Base-by-base conservation (phyloP, 2,113 vertebrate genomes). In the Barnardius zonarius region DNA sequence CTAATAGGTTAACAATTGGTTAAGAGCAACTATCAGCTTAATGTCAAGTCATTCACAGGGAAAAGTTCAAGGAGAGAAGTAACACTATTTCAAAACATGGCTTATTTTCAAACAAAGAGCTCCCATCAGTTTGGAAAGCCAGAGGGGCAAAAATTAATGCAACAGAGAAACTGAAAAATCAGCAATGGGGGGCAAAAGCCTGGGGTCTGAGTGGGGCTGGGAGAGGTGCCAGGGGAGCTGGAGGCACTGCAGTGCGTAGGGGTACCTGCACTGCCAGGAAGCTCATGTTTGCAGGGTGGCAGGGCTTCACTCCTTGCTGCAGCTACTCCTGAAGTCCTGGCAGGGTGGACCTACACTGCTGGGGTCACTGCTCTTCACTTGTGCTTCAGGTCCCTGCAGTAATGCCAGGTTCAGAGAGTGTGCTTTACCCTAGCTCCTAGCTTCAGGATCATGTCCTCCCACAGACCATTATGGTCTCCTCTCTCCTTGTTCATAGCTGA, bases 1-100 rank as follows among this genome's bases (percentile, higher is more conserved):
- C 95, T 97, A 97, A 97, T 96, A 96, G 96, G 96, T 97, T 98
- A 97, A 96, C 95, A 97, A 88, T 97, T 97, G 97, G 94, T 98
- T 97, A 97, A 96, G 69, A 97, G 93, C 93, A 92, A 94, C 90
- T 97, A 94, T 90, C 93, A 96, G 91, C 93, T 86, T 96, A 93
- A 94, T 95, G 92, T 92, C 59, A 72, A 97, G 91, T 92, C 92
- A 93, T 97, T 94, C 91, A 92, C 74, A 73, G 84, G 86, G 72
- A 95, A 95, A 95, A 97, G 97, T 95, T 97, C 94, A 97, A 97
- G 97, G 96, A 97, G 95, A 97, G 97, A 97, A 96, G 97, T 93
- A 94, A 89, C 95, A 61, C 81, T 77, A 48, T 94, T 96, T 96
- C 57, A 94, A 94, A 95, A 96, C 81, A 78, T 17, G 37, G 61